phyloP scores from a whole-genome alignment of 1,140 invertebrate genomes.

The Mercenaria mercenaria region DNA sequence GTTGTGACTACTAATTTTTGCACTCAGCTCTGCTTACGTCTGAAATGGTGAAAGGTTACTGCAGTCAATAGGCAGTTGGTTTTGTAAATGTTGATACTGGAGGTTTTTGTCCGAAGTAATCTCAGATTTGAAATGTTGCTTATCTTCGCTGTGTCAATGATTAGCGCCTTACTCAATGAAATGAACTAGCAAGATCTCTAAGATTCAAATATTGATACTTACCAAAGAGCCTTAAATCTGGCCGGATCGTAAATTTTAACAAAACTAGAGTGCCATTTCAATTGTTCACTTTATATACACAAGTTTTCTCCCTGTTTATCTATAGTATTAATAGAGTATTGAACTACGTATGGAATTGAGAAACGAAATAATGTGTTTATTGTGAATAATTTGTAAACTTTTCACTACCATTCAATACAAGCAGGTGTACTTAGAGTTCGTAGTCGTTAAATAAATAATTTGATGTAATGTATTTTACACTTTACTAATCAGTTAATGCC shows the following conservation, averaged over 20 bases:
- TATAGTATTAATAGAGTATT: slow-evolving; percentile 16
- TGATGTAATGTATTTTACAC: slow-evolving; percentile 51
- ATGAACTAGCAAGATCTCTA: too few species aligned
- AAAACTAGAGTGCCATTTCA: not conserved
- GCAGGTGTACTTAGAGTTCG: slow-evolving; percentile 31
- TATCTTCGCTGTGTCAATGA: too few species aligned
- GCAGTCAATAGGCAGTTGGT: too few species aligned
- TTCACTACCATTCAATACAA: not conserved
- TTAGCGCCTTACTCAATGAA: too few species aligned
- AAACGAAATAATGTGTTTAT: slow-evolving; percentile 56
- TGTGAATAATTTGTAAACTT: slow-evolving; percentile 25
- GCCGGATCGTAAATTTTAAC: slow-evolving; percentile 30
- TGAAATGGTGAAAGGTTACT: too few species aligned
- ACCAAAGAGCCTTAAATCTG: slow-evolving; percentile 39
- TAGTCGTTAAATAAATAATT: slow-evolving; percentile 43
- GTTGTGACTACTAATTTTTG: too few species aligned
- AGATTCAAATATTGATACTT: slow-evolving; percentile 57
- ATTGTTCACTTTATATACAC: slow-evolving; percentile 5
- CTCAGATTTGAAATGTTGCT: too few species aligned
- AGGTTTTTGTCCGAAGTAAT: too few species aligned
- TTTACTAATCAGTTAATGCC: slow-evolving; percentile 42
- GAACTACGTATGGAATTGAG: slow-evolving; percentile 18
- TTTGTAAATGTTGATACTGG: too few species aligned
- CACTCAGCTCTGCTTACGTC: too few species aligned
- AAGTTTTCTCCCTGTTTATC: not conserved